Conservation (phyloP, 2,888 invertebrate species). For the Stenolophus ochropezus region DNA sequence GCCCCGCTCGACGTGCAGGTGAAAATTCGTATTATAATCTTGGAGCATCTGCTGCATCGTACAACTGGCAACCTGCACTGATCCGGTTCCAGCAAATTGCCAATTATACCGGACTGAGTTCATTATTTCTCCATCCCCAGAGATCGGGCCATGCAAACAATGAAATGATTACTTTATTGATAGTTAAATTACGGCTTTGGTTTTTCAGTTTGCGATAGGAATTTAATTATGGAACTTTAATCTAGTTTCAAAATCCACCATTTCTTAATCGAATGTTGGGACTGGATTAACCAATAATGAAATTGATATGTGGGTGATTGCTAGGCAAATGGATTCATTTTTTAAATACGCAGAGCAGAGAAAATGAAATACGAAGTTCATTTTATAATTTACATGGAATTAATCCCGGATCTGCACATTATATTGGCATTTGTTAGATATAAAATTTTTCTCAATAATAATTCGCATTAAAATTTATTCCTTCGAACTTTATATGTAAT, state of each 20-base stretch:
- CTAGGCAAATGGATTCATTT: no score
- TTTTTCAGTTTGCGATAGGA: not conserved
- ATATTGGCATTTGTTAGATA: no score
- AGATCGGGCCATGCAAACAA: not conserved
- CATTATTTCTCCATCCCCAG: conserved; percentile 4
- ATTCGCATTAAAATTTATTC: no score
- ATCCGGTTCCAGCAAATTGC: conserved; percentile 1
- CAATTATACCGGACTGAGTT: conserved; percentile 23
- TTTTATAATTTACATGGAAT: no score
- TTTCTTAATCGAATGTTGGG: not conserved
- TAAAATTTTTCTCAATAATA: no score
- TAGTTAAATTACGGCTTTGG: conserved; percentile 1
- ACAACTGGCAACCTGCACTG: not conserved
- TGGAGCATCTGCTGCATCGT: not conserved
- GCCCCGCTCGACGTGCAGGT: not conserved
- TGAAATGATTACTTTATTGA: conserved; percentile 22
- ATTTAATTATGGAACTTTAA: not conserved
- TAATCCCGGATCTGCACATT: no score
- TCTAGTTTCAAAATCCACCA: not conserved
- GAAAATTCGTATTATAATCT: not conserved
- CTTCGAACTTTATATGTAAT: no score
- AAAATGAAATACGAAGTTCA: no score
- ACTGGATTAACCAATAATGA: not conserved
- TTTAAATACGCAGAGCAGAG: no score
- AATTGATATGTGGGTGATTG: not conserved